Base-by-base conservation (phyloP, 2,113 vertebrate species). In the Spea multiplicata region DNA sequence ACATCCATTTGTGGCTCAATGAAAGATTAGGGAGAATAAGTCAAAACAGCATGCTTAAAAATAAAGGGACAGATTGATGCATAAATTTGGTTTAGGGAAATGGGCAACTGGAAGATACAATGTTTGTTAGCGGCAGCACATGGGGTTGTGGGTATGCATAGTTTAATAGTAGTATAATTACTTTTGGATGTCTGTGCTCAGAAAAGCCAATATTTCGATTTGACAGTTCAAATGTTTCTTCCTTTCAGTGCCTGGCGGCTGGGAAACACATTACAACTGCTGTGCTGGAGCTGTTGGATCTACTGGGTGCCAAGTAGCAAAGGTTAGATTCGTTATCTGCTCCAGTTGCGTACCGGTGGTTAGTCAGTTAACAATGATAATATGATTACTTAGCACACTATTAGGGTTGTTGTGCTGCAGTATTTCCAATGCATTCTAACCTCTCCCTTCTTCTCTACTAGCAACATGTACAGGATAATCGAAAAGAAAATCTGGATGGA, bases 401-500 rank as follows among this genome's bases (percentile, higher is more conserved):
- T 8, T 5, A 61, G 57, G 30, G 30, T 30, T 30, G 30, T 30
- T 30, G 30, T 2, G 30, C 30, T 30, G 30, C 30, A 30, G 30
- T 30, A 2, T 30, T 30, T 30, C 30, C 30, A n/a, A 62, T 12
- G 14, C 59, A n/a, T 66, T 16, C 17, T 66, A 30, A 66, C 44
- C 4, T 65, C 5, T 62, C 47, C 14, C 52, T 6, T 75, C 65
- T 52, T 30, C 0, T 64, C 59, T 68, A 55, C 0, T 81, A 99
- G 97, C 96, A 99, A 98, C 97, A 99, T 0, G 97, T 99, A 65
- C 95, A 97, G 8, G 97, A 99, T 0, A 95, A 94, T 1, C 92
- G 96, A 3, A 99, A 98, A 83, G 96, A 98, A 72, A 94, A 90
- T 55, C 84, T 96, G 0, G 94, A 95, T 3, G 94, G 96, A 47